Evolutionary conservation across 2,113 vertebrate genomes (phyloP), one percentile per base, ranked within the genome.

Genomic region (Heloderma charlesbogerti): DNA sequence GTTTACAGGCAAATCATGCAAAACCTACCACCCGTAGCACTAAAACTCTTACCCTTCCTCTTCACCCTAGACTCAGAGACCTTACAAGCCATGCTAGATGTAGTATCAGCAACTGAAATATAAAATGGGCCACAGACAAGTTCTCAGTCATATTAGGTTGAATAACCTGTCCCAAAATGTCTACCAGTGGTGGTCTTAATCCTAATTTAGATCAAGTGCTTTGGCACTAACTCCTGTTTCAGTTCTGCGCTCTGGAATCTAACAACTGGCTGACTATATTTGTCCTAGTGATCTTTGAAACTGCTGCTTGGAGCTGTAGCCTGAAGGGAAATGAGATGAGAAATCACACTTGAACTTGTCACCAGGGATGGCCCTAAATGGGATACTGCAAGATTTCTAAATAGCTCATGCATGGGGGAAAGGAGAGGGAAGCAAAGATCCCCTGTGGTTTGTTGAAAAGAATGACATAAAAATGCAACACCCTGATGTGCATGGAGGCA

Each of bases 1-100:
- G 2, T 8, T 37, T 66, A 45, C 2, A 80, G 48, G 84, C 1
- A 48, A 92, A 92, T 92, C 3, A 1, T 1, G 0, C 43, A 89
- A 84, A 48, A 86, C 22, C 81, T 84, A 34, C 4, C 88, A 43
- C 15, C 15, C 29, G 12, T 71, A 91, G 93, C 88, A 43, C 40
- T 85, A 81, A 91, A 93, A 86, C 22, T 86, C 43, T n/a, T 43
- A 1, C 25, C 85, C 74, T 63, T 60, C 2, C 13, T 3, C 20
- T 63, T 34, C 20, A 18, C 12, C 25, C 0, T 7, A 84, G 20
- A 83, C 88, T 86, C 83, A 79, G 0, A 25, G 87, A 45, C 69
- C 83, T 40, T 89, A 92, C 31, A 72, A 0, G 0, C 66, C 43
- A n/a, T 54, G 10, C 48, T 67, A 67, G 75, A 34, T 79, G 60